phyloP scores from a whole-genome alignment of 2,888 invertebrate species.

The Pterostichus madidus region DNA sequence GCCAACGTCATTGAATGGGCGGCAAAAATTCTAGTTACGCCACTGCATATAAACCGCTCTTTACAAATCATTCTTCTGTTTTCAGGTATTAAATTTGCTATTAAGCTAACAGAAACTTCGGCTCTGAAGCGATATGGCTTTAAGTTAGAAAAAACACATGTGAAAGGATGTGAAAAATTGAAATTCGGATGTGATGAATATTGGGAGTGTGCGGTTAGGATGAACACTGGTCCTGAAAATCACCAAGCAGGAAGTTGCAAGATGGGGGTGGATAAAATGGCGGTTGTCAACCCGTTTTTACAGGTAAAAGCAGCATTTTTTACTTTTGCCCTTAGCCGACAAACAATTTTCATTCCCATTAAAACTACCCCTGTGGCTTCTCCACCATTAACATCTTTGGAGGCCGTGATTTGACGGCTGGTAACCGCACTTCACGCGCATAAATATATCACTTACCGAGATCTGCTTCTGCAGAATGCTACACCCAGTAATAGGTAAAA shows the following conservation, averaged over 20 bases:
- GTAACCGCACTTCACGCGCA: no score
- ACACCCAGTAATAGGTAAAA: no score
- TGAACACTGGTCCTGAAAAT: conserved; percentile 82
- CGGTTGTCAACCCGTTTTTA: conserved; percentile 79
- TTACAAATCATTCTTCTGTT: not conserved
- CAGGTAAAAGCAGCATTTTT: conserved; percentile 71
- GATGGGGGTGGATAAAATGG: conserved; percentile 81
- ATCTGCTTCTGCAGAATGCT: no score
- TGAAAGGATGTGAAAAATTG: conserved; percentile 86
- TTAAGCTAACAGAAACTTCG: conserved; percentile 85
- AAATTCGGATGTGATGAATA: conserved; percentile 85
- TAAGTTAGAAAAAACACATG: conserved; percentile 85
- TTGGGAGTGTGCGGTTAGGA: conserved; percentile 81
- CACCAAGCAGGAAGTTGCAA: conserved; percentile 84
- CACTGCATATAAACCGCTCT: no score
- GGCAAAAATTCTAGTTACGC: no score
- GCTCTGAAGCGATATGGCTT: conserved; percentile 85
- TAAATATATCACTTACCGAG: no score
- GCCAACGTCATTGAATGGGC: no score
- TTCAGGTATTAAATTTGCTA: conserved; percentile 85
- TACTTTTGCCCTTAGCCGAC: no score
- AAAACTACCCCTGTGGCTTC: no score
- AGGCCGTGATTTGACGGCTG: no score
- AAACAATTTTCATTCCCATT: no score
- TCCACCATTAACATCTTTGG: no score